Evolutionary conservation across 2,888 invertebrate genomes (phyloP).

Genomic region (Cephus pulcher): DNA sequence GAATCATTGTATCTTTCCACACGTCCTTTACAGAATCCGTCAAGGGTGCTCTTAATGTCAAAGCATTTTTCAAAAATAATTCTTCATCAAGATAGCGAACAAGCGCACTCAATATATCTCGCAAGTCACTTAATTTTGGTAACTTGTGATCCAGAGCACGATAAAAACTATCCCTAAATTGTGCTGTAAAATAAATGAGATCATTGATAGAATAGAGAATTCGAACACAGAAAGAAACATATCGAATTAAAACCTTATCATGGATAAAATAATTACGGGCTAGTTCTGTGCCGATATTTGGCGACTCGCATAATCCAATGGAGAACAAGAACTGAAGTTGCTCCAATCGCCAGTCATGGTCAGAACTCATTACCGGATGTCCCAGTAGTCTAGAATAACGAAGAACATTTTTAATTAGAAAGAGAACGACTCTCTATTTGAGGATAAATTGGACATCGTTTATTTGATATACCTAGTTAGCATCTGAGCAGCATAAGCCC

Average conservation of each 20-base stretch:
- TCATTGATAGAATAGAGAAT: background rate
- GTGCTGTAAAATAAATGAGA: conserved; percentile 64
- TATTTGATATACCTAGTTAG: conserved; percentile 57
- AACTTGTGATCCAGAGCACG: conserved; percentile 77
- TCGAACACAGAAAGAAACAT: conserved; percentile 6
- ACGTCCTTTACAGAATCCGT: conserved; percentile 70
- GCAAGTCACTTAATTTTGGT: conserved; percentile 74
- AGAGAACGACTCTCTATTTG: background rate
- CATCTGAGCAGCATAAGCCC: conserved; percentile 74
- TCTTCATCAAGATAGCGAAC: conserved; percentile 72
- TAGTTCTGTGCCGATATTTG: conserved; percentile 72
- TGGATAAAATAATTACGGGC: conserved; percentile 68
- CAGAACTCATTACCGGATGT: conserved; percentile 69
- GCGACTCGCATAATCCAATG: conserved; percentile 73
- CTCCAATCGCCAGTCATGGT: conserved; percentile 75
- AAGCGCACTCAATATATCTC: conserved; percentile 71
- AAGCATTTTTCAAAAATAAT: conserved; percentile 68
- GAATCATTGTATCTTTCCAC: conserved; percentile 74
- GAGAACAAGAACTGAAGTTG: conserved; percentile 76
- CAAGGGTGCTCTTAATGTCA: conserved; percentile 71
- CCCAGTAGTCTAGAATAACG: conserved; percentile 66
- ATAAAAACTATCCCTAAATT: conserved; percentile 78
- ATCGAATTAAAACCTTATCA: conserved; percentile 7
- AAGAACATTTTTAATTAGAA: background rate
- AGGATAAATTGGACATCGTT: background rate